Evolutionary conservation across 2,888 invertebrate species (phyloP), one percentile per base, ranked within the genome.

Genomic region (Heliconius erato): DNA sequence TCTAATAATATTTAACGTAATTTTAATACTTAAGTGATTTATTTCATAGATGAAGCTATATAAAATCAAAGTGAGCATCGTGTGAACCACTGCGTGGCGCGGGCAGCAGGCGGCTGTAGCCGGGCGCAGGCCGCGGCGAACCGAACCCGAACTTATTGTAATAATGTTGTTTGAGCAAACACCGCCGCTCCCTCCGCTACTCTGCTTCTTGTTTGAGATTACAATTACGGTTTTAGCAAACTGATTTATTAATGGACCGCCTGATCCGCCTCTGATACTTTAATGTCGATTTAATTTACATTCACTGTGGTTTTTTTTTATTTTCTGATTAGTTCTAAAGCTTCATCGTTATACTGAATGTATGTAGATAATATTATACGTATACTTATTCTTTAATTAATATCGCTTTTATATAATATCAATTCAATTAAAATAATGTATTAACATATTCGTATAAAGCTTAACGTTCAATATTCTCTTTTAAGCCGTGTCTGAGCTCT

Each of bases 151-250:
- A 95, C 94, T 95, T 95, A 95, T 95, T 96, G 94, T 95, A 95
- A 95, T 95, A 95, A 95, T 96, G 95, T 96, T 96, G 94, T 95
- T 94, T 95, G 93, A 95, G 92, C 94, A 96, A 96, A 95, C 96
- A 95, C 91, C 89, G 91, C 89, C 81, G 88, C 92, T 89, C 94
- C 93, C 94, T 92, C 91, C 90, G 91, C 82, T 76, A 80, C 84
- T 82, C 82, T 71, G 79, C 80, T 68, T 93, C 93, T 93, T 95
- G 95, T 95, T 95, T 95, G 95, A 95, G 95, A 95, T 95, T 95
- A 95, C 95, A 95, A 95, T 96, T 96, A 96, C 95, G 95, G 96
- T 94, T 95, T 95, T 95, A 95, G 95, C 95, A 94, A 94, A 95
- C 95, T 96, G 95, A 95, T 95, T 96, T 95, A 95, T 95, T 96